phyloP scores from a whole-genome alignment of 2,888 invertebrate species.

The Microctonus aethiopoides region DNA sequence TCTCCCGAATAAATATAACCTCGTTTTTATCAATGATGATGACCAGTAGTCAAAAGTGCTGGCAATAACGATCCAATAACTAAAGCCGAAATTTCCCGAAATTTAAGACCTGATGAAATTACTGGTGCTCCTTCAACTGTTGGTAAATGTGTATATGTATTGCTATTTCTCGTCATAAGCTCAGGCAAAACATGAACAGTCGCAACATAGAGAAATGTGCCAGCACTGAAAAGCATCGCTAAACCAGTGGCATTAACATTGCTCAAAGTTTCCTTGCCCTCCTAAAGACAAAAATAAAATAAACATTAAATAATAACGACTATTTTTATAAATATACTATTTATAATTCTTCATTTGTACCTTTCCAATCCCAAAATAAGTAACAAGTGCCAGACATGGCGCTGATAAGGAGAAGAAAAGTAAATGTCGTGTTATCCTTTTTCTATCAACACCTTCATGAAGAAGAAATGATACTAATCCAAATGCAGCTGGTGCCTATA shows the following conservation, averaged over 20 bases:
- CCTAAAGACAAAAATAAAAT: slow-evolving; percentile 69
- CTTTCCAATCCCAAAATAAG: slow-evolving; percentile 91
- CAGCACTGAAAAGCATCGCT: slow-evolving; percentile 98
- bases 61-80: slow-evolving; percentile 91
- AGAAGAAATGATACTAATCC: slow-evolving; percentile 97
- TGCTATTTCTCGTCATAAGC: slow-evolving; percentile 74
- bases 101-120: slow-evolving; percentile 73
- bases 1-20: slow-evolving; percentile 17
- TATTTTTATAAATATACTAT: slow-evolving; percentile 8
- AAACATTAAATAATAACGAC: neutral
- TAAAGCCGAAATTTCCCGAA: slow-evolving; percentile 83
- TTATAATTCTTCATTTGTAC: slow-evolving; percentile 57
- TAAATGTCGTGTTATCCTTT: slow-evolving; percentile 88
- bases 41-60: slow-evolving; percentile 89
- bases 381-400: slow-evolving; percentile 87
- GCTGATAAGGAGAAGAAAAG: slow-evolving; percentile 93
- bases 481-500: slow-evolving; percentile 95
- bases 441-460: slow-evolving; percentile 93
- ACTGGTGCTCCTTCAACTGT: slow-evolving; percentile 58
- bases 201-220: slow-evolving; percentile 98
- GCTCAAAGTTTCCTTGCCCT: slow-evolving; percentile 89
- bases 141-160: slow-evolving; percentile 67
- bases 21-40: slow-evolving; percentile 75
- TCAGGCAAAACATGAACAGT: slow-evolving; percentile 99
- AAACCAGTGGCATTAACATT: slow-evolving; percentile 93